Evolutionary conservation across 2,797 vertebrate species (phyloP).

Genomic region (Catostomus latipinnis): DNA sequence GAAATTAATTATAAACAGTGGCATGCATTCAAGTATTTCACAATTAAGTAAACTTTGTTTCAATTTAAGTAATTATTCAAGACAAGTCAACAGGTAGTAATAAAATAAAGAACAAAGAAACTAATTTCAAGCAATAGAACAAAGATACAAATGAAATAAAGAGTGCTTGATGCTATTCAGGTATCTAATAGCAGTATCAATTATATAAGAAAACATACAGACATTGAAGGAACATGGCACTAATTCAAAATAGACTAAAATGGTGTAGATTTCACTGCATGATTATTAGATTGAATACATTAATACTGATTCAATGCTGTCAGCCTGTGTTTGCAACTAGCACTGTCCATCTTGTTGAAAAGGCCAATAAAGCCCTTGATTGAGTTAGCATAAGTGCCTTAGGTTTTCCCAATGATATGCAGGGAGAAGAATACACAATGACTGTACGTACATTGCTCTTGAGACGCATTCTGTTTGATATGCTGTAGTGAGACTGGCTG

Average conservation of each 20-base stretch:
- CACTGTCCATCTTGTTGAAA: constrained; percentile 38
- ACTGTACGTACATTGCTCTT: constrained; percentile 29
- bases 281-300: no score
- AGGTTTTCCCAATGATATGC: constrained; percentile 35
- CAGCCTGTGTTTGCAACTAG: not conserved
- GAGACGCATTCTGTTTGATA: constrained; percentile 47
- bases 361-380: constrained; percentile 29
- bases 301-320: no score
- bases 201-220: no score
- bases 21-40: no score
- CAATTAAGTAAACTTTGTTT: not conserved
- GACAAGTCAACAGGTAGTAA: not conserved
- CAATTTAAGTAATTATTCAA: not conserved
- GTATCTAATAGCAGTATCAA: not conserved
- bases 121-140: not conserved
- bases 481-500: constrained; percentile 38
- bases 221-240: no score
- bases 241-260: no score
- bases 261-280: no score
- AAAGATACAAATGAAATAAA: not conserved
- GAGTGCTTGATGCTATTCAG: not conserved
- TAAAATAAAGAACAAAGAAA: not conserved
- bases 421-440: constrained; percentile 48
- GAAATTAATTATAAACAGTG: no score
- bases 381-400: constrained; percentile 44